Percentiles rank a stretch among this genome's conserved stretches.
Conservation (phyloP, 2,113 vertebrate genomes). For the Platichthys flesus region DNA sequence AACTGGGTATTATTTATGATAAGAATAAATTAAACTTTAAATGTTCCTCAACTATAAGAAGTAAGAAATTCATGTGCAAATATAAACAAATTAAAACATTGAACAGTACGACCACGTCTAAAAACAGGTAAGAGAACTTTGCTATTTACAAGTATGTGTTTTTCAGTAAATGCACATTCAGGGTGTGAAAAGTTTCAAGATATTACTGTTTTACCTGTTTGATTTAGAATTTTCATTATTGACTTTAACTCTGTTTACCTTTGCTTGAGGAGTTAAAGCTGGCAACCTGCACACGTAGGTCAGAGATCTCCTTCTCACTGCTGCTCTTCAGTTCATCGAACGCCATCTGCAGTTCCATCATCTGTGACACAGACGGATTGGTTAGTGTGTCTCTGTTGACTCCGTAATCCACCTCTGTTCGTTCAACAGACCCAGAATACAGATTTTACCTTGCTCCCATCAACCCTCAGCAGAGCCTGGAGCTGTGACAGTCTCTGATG, state of each 20-base stretch:
- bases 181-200: background rate
- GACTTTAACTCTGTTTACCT: slow-evolving; percentile 74
- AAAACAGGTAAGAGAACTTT: background rate
- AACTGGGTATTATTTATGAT: slow-evolving; percentile 1
- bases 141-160: background rate
- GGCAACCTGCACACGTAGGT: slow-evolving; percentile 58
- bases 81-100: background rate
- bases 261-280: slow-evolving; percentile 50
- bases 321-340: slow-evolving; percentile 69
- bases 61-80: background rate
- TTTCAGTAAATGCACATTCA: background rate
- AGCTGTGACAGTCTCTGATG: slow-evolving; percentile 81
- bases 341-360: slow-evolving; percentile 62
- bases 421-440: background rate
- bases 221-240: background rate
- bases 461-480: slow-evolving; percentile 75
- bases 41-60: background rate
- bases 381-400: background rate
- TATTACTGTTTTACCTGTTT: background rate
- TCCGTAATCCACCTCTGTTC: background rate
- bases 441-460: slow-evolving; percentile 79
- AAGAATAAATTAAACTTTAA: slow-evolving; percentile 28
- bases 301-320: slow-evolving; percentile 68
- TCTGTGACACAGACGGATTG: slow-evolving; percentile 62
- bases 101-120: background rate